Evolutionary conservation across 2,888 invertebrate genomes (phyloP).

Genomic region (Drosophila siamana): DNA sequence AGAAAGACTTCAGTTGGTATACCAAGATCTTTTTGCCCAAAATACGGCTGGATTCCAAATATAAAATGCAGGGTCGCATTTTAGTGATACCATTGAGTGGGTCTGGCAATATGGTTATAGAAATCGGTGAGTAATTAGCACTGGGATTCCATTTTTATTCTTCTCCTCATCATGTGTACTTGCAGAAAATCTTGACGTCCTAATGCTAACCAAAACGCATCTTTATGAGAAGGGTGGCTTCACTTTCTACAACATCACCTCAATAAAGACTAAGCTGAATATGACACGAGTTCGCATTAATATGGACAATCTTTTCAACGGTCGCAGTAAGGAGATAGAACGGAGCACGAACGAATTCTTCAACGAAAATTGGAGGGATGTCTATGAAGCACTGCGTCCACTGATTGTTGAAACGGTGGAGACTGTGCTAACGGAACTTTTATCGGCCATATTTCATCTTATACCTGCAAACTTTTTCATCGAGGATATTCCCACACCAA

Average conservation of each 20-base stretch:
- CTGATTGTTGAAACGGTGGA: slow-evolving; percentile 89
- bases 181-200: slow-evolving; percentile 88
- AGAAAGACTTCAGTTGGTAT: slow-evolving; percentile 89
- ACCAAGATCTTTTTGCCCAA: slow-evolving; percentile 88
- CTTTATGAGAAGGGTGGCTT: slow-evolving; percentile 88
- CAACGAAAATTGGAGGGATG: slow-evolving; percentile 90
- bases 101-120: slow-evolving; percentile 89
- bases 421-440: slow-evolving; percentile 88
- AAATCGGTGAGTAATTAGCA: slow-evolving; percentile 87
- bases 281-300: slow-evolving; percentile 88
- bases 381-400: slow-evolving; percentile 89
- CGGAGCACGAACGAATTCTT: slow-evolving; percentile 90
- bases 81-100: slow-evolving; percentile 89
- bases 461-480: slow-evolving; percentile 89
- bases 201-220: slow-evolving; percentile 88
- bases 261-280: slow-evolving; percentile 87
- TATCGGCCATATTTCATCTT: slow-evolving; percentile 88
- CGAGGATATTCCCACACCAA: slow-evolving; percentile 86
- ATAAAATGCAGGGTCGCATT: slow-evolving; percentile 89
- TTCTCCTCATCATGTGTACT: neutral
- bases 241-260: slow-evolving; percentile 89
- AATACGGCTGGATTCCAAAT: slow-evolving; percentile 89
- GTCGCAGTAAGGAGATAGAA: slow-evolving; percentile 85
- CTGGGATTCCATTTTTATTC: neutral
- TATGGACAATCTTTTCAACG: slow-evolving; percentile 88